phyloP scores from a whole-genome alignment of 1,140 invertebrate species.

The Drosophila serrata region DNA sequence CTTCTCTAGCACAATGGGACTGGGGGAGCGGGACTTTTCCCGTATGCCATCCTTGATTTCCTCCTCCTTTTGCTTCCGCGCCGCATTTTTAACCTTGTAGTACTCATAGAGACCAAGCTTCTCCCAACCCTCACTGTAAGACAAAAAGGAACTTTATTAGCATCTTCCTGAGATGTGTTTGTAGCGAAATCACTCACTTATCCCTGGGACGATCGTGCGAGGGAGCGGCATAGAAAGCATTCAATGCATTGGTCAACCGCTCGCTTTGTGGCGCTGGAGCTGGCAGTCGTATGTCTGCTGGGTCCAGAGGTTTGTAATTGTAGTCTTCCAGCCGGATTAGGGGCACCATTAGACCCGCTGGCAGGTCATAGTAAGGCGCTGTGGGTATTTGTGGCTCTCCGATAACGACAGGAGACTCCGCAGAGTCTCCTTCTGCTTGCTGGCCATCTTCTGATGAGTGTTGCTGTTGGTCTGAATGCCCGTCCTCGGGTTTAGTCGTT shows the following conservation, averaged over 20 bases:
- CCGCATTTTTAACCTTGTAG: conserved; percentile 97
- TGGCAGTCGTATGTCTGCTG: conserved; percentile 95
- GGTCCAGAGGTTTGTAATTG: conserved; percentile 95
- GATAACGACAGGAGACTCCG: conserved; percentile 6
- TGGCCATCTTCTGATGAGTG: conserved; percentile 31
- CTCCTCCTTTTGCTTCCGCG: conserved; percentile 95
- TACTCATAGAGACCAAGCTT: conserved; percentile 98
- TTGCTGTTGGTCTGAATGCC: conserved; percentile 26
- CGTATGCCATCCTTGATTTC: conserved; percentile 90
- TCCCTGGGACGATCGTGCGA: conserved; percentile 97
- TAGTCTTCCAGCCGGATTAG: conserved; percentile 96
- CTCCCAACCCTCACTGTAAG: conserved; percentile 97
- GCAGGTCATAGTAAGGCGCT: conserved; percentile 98
- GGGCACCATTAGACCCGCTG: conserved; percentile 97
- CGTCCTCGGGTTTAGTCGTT: conserved; percentile 57
- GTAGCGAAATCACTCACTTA: conserved; percentile 88
- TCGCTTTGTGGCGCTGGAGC: conserved; percentile 97
- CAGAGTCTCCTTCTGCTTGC: conserved; percentile 19
- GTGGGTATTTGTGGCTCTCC: conserved; percentile 94
- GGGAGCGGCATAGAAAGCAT: conserved; percentile 97
- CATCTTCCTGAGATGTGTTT: no score
- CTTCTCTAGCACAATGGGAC: conserved; percentile 91
- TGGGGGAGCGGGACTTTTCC: conserved; percentile 90
- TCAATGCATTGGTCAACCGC: conserved; percentile 95
- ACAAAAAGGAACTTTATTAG: conserved; percentile 33